Evolutionary conservation across 2,797 vertebrate species (phyloP).

Genomic region (Premnoplex brunnescens): DNA sequence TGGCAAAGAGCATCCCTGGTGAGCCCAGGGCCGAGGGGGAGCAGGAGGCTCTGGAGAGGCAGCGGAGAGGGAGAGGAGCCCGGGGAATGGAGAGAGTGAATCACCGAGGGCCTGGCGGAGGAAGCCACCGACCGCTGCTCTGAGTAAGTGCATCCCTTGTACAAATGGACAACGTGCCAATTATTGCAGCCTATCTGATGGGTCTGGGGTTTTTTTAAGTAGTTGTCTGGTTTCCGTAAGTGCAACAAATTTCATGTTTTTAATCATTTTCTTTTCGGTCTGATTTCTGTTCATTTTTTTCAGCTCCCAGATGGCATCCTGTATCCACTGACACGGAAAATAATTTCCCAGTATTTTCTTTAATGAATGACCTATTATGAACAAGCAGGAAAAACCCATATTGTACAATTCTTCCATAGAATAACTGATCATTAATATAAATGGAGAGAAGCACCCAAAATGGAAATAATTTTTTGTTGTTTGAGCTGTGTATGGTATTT

Average conservation of each 20-base stretch:
- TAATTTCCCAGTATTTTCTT: slow-evolving; percentile 55
- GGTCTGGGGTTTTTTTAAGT: background rate
- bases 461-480: background rate
- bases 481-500: background rate
- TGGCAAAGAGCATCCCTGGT: background rate
- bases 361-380: slow-evolving; percentile 60
- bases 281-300: slow-evolving; percentile 46
- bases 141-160: background rate
- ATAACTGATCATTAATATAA: slow-evolving; percentile 50
- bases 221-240: slow-evolving; percentile 5
- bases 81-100: background rate
- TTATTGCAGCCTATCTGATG: background rate
- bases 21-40: background rate
- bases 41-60: background rate
- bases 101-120: fast-evolving
- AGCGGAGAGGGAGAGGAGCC: background rate
- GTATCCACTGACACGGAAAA: slow-evolving; percentile 43
- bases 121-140: background rate
- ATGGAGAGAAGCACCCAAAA: background rate
- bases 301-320: slow-evolving; percentile 62
- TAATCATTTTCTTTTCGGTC: background rate
- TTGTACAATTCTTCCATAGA: slow-evolving; percentile 10
- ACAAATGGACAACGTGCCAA: background rate
- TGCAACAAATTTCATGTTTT: background rate
- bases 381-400: slow-evolving; percentile 12